A percentile compares a stretch with the other conserved stretches of the same genome.
Conservation (phyloP, 2,113 vertebrate species). For the Sorex araneus region DNA sequence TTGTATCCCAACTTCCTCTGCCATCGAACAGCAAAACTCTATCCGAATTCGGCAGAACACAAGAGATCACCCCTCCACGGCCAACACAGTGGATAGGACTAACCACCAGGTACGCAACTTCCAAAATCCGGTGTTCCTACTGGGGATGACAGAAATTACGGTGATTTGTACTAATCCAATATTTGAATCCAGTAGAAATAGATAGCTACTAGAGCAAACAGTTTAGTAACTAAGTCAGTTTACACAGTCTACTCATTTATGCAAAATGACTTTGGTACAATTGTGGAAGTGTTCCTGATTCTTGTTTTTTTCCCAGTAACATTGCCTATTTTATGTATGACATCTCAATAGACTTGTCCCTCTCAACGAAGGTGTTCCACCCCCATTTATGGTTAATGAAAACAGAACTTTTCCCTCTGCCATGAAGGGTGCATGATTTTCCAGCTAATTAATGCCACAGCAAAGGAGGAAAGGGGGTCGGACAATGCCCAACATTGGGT, state of each 20-base stretch:
- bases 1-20: conserved; percentile 95
- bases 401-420: background rate
- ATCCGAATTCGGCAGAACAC: conserved; percentile 93
- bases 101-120: conserved; percentile 98
- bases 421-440: background rate
- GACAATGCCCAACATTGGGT: background rate
- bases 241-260: background rate
- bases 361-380: background rate
- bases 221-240: background rate
- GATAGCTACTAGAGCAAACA: no score
- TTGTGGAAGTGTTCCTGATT: background rate
- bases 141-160: conserved; percentile 91
- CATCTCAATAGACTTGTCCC: background rate
- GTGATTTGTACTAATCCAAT: conserved; percentile 90
- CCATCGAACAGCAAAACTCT: conserved; percentile 96
- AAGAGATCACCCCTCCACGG: conserved; percentile 93
- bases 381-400: background rate
- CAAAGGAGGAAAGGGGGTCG: background rate
- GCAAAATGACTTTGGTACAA: background rate
- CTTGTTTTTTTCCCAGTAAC: background rate
- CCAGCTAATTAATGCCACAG: background rate
- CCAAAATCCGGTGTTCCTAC: conserved; percentile 88
- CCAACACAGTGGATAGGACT: conserved; percentile 95
- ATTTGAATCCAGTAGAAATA: conserved; percentile 78
- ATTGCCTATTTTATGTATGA: background rate